Base-by-base conservation (phyloP, 2,113 vertebrate genomes). In the Setophaga kirtlandii region DNA sequence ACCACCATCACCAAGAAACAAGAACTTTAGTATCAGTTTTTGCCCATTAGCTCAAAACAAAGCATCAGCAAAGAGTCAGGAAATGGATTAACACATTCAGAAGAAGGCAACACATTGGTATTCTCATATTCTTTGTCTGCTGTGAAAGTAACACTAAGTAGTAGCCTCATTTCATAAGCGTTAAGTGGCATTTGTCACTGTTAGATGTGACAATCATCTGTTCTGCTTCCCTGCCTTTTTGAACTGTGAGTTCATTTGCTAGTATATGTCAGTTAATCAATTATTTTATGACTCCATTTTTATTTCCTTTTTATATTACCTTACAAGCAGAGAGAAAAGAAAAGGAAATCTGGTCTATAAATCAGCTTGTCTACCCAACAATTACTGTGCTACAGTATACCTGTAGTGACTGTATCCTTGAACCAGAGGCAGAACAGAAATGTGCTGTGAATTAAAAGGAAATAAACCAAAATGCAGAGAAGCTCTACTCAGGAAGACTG, bases 261-360 rank as follows among this genome's bases (percentile, higher is more conserved):
- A 85, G 68, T 92, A 83, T 78, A 81, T 81, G 76, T 76, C 96
- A 91, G 89, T 94, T 94, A 96, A 97, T 97, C 95, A 96, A 95
- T 96, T 97, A 94, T 97, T 97, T 97, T 97, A 96, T 86, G 64
- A 70, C 77, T 96, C 58, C 39, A 83, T 94, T 97, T 96, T 94
- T 96, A 95, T 96, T 97, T 97, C 87, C 77, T 80, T 96, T 97
- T 97, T 87, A 80, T 94, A 82, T 89, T 93, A 74, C 80, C 77
- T 91, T 97, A 86, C 64, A 92, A 70, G 78, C 88, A 87, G 74
- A 84, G 47, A 64, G 81, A 96, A 91, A 83, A 90, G 83, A 94
- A 94, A 82, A 89, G 49, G 53, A 86, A 96, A 97, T 88, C 80
- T 87, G 20, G 47, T 88, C 44, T 52, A 93, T 97, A 96, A 96